Conservation (phyloP, 1,140 invertebrate species). For the Philaenus spumarius region DNA sequence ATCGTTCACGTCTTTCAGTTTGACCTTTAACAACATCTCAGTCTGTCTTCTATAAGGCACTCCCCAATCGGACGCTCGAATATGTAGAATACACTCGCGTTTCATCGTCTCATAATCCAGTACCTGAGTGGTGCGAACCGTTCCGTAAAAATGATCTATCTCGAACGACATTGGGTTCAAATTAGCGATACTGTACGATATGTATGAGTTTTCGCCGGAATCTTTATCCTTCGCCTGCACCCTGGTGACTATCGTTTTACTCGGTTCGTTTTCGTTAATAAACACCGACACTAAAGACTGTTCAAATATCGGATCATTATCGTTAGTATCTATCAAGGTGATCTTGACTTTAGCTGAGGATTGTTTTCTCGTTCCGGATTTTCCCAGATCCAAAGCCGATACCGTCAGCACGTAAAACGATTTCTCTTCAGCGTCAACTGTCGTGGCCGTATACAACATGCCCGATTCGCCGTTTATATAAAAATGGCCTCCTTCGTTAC, state of each 20-base stretch:
- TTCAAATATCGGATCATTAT: constrained; percentile 85
- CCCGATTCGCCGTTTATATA: constrained; percentile 79
- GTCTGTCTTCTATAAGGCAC: constrained; percentile 80
- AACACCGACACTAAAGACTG: constrained; percentile 53
- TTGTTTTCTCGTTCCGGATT: constrained; percentile 69
- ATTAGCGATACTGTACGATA: constrained; percentile 89
- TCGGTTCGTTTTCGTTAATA: constrained; percentile 79
- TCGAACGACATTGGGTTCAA: constrained; percentile 84
- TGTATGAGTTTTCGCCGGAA: constrained; percentile 86
- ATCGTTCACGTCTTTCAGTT: constrained; percentile 82
- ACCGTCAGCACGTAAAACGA: constrained; percentile 85
- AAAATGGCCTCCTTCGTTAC: constrained; percentile 84
- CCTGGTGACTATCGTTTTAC: constrained; percentile 71
- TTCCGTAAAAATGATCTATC: constrained; percentile 89
- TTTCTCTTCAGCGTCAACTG: constrained; percentile 80
- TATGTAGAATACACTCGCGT: constrained; percentile 65
- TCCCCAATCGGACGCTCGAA: constrained; percentile 91
- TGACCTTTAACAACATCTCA: constrained; percentile 74
- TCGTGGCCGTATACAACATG: constrained; percentile 74
- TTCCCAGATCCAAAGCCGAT: constrained; percentile 81
- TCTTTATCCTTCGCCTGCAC: constrained; percentile 81
- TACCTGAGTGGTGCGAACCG: constrained; percentile 71
- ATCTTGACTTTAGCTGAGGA: constrained; percentile 83
- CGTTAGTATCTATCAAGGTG: constrained; percentile 79
- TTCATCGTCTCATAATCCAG: constrained; percentile 89